phyloP scores from a whole-genome alignment of 2,888 invertebrate species.

The Lasioglossum lativentre region DNA sequence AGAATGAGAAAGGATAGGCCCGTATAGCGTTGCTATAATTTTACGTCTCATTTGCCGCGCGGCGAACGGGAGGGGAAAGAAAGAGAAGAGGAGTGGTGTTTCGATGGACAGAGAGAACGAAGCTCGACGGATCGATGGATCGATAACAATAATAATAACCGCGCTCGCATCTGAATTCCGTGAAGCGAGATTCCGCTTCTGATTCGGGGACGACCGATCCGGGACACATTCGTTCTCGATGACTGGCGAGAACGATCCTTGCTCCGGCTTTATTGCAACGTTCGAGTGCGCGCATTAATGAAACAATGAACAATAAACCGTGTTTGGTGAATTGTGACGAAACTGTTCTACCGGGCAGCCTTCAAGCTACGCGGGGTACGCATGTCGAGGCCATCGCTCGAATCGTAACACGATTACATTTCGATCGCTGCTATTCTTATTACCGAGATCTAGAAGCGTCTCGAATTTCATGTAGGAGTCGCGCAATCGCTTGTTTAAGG shows the following conservation, averaged over 20 bases:
- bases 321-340: slow-evolving; percentile 10
- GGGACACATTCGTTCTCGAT: slow-evolving; percentile 7
- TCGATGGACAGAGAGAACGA: background rate
- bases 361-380: background rate
- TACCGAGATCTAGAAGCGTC: background rate
- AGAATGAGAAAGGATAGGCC: slow-evolving; percentile 50
- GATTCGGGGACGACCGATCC: background rate
- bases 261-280: background rate
- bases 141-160: slow-evolving; percentile 48
- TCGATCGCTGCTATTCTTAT: background rate
- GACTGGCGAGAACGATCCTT: background rate
- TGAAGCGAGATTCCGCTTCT: slow-evolving; percentile 30
- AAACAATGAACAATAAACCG: slow-evolving; percentile 8
- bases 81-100: background rate
- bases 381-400: background rate
- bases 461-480: background rate
- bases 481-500: too few relatives aligned
- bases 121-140: slow-evolving; percentile 44
- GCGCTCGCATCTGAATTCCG: slow-evolving; percentile 32
- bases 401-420: background rate
- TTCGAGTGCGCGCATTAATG: background rate
- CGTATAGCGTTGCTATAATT: slow-evolving; percentile 52
- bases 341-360: background rate
- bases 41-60: slow-evolving; percentile 68
- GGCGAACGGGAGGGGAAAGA: slow-evolving; percentile 47